Evolutionary conservation across 1,140 invertebrate species (phyloP).

Genomic region (Araneus ventricosus): DNA sequence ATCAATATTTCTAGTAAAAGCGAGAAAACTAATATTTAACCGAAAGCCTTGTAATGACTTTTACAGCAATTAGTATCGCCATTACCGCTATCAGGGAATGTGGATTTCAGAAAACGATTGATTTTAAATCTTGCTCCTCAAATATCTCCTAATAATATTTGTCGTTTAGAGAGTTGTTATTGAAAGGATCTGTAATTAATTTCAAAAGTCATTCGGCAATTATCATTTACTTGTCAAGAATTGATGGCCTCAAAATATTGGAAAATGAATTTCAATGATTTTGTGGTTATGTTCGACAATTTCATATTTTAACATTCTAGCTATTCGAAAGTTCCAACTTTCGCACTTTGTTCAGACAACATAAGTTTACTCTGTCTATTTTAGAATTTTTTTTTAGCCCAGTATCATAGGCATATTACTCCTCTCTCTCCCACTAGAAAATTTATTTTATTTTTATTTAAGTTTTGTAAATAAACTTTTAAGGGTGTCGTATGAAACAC

Average conservation of each 20-base stretch:
- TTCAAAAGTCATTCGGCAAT: background rate
- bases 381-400: no score
- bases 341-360: background rate
- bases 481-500: no score
- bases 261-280: background rate
- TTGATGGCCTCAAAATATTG: background rate
- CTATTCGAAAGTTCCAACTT: no score
- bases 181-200: background rate
- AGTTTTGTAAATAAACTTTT: no score
- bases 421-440: no score
- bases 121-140: background rate
- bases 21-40: background rate
- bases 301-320: no score
- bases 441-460: no score
- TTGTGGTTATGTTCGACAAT: no score
- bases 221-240: background rate
- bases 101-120: background rate
- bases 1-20: background rate
- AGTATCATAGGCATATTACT: no score
- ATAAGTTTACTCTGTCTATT: no score
- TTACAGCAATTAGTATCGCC: background rate
- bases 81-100: background rate
- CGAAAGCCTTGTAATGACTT: background rate
- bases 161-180: background rate
- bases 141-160: background rate